These are phyloP conservation scores for Macropodus opercularis DNA, from an alignment of 2,797 vertebrate species.

Conservation along the genomic window DNA sequence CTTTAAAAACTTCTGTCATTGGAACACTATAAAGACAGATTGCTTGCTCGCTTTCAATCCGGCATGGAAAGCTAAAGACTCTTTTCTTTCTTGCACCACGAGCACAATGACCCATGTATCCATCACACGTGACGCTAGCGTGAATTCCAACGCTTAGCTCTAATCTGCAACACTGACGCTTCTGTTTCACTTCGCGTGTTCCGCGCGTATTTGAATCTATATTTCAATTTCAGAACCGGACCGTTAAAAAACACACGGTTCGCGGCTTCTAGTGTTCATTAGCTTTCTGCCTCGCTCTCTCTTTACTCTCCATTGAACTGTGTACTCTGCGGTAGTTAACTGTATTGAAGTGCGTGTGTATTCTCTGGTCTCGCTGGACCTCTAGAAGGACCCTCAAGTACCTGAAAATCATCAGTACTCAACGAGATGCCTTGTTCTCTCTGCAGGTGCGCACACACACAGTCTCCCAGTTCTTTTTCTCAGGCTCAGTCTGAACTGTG, in stretches of 20 bases:
- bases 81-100: constrained; percentile 20
- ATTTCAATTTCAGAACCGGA: constrained; percentile 18
- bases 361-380: constrained; percentile 54
- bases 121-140: not conserved
- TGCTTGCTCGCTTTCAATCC: constrained; percentile 35
- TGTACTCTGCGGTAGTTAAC: constrained; percentile 53
- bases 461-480: constrained; percentile 20
- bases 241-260: constrained; percentile 22
- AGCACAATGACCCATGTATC: constrained; percentile 33
- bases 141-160: no score
- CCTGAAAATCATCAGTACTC: constrained; percentile 60
- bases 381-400: constrained; percentile 59
- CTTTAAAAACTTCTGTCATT: constrained; percentile 66
- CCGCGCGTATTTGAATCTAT: not conserved
- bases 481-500: constrained; percentile 30
- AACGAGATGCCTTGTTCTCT: constrained; percentile 24
- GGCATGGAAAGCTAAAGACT: constrained; percentile 21
- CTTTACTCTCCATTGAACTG: constrained; percentile 57
- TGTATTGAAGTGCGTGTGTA: constrained; percentile 39
- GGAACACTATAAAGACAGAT: constrained; percentile 53
- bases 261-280: constrained; percentile 27
- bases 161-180: no score
- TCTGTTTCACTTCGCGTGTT: constrained; percentile 9
- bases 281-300: constrained; percentile 17
- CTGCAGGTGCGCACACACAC: constrained; percentile 12